phyloP scores from a whole-genome alignment of 2,888 invertebrate genomes.

The Leptinotarsa tumamoca region DNA sequence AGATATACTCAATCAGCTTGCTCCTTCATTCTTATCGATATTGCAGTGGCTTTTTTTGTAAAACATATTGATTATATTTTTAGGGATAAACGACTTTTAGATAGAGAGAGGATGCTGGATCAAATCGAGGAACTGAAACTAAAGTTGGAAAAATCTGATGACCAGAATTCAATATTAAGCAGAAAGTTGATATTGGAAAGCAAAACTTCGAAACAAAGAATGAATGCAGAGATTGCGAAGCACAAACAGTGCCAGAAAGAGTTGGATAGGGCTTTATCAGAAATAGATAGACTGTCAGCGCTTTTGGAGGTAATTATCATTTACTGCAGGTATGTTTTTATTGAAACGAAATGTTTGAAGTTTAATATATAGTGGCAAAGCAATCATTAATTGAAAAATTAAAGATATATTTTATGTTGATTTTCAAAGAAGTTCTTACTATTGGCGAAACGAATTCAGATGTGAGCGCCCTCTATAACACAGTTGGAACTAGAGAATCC shows the following conservation, averaged over 20 bases:
- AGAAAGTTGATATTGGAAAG: slow-evolving; percentile 78
- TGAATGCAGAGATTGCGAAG: slow-evolving; percentile 77
- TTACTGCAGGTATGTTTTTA: background rate
- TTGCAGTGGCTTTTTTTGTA: too few relatives aligned
- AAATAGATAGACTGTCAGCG: slow-evolving; percentile 73
- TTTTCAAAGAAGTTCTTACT: too few relatives aligned
- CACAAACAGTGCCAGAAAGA: slow-evolving; percentile 78
- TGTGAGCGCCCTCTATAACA: too few relatives aligned
- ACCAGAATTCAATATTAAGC: slow-evolving; percentile 75
- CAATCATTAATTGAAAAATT: too few relatives aligned
- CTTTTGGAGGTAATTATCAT: slow-evolving; percentile 68
- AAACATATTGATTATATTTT: background rate
- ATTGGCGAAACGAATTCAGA: too few relatives aligned
- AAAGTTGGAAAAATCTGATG: slow-evolving; percentile 72
- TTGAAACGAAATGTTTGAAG: too few relatives aligned
- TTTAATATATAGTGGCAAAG: too few relatives aligned
- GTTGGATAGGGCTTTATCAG: slow-evolving; percentile 73
- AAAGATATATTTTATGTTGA: too few relatives aligned
- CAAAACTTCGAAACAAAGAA: slow-evolving; percentile 80
- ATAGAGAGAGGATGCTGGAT: slow-evolving; percentile 79
- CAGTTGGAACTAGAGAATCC: too few relatives aligned
- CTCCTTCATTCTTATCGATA: too few relatives aligned
- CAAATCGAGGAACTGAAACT: slow-evolving; percentile 72
- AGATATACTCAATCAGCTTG: too few relatives aligned
- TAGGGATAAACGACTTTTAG: slow-evolving; percentile 67